Evolutionary conservation across 1,140 invertebrate species (phyloP), one percentile per base, ranked within the genome.

Genomic region (Coenobita brevimanus): DNA sequence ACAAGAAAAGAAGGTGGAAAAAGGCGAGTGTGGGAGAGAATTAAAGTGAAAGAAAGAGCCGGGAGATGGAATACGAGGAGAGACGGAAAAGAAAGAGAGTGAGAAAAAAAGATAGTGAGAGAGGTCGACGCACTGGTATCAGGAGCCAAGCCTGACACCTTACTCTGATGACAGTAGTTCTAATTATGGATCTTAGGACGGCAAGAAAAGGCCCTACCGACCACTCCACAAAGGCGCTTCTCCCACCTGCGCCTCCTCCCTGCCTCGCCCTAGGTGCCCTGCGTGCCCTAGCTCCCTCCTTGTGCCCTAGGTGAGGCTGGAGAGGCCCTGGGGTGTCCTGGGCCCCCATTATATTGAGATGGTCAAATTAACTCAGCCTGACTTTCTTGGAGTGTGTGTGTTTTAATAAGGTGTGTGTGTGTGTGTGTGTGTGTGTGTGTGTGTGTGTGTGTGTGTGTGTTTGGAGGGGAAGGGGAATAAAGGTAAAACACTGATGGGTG

Each of bases 291-390:
- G 24, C 27, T 60, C 15, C 30, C 13, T 50, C 21, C 24, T 43
- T 46, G 62, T 50, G n/a, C 62, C 15, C 38, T 1, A 21, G 80
- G 27, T 38, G 38, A 30, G 8, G 6, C 21, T 69, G 6, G 27
- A 30, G 15, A 64, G 27, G 62, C n/a, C 62, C 15, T 60, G 43
- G 80, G 80, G 62, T 69, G 80, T 69, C 54, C 46, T 17, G 33
- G 30, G 54, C 41, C 67, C 82, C n/a, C n/a, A 85, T 85, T 43
- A 85, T 85, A 85, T 38, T 75, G 46, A 85, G 33, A 69, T 33
- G 50, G 76, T 85, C 82, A 85, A 85, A 85, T 85, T 85, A 85
- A 85, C 69, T 85, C 67, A 54, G 64, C 64, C 41, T 54, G 38
- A 17, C 46, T 17, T 36, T 4, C 50, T 4, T 76, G 41, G 41